phyloP scores from a whole-genome alignment of 2,888 invertebrate species.

The Eugnorisma glareosa region DNA sequence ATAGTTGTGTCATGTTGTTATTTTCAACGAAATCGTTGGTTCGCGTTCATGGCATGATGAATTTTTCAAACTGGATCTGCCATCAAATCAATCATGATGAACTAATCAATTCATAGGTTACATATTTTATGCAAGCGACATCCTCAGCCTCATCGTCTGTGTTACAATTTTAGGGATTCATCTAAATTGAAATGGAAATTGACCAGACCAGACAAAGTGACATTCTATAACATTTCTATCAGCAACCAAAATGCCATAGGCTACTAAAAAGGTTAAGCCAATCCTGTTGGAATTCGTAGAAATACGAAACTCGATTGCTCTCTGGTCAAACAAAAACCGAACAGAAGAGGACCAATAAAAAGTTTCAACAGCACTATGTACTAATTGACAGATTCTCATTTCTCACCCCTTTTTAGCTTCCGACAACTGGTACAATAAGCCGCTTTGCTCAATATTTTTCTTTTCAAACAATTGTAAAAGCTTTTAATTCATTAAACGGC shows the following conservation, averaged over 20 bases:
- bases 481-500: slow-evolving; percentile 53
- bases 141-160: background rate
- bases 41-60: too few relatives aligned
- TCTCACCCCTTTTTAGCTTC: background rate
- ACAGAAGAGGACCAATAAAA: background rate
- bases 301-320: background rate
- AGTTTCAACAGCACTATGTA: slow-evolving; percentile 10
- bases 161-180: background rate
- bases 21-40: too few relatives aligned
- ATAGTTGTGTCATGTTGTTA: background rate
- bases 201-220: background rate
- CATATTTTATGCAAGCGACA: background rate
- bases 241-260: background rate
- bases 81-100: background rate
- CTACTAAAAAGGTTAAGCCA: background rate
- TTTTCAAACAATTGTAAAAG: slow-evolving; percentile 44
- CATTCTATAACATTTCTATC: background rate
- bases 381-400: slow-evolving; percentile 11
- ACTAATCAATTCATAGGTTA: background rate
- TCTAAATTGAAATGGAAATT: background rate
- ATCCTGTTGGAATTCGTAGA: background rate
- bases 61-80: background rate
- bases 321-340: background rate
- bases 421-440: slow-evolving; percentile 25
- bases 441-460: slow-evolving; percentile 37